Conservation (phyloP, 2,797 vertebrate species). For the Spatula clypeata region DNA sequence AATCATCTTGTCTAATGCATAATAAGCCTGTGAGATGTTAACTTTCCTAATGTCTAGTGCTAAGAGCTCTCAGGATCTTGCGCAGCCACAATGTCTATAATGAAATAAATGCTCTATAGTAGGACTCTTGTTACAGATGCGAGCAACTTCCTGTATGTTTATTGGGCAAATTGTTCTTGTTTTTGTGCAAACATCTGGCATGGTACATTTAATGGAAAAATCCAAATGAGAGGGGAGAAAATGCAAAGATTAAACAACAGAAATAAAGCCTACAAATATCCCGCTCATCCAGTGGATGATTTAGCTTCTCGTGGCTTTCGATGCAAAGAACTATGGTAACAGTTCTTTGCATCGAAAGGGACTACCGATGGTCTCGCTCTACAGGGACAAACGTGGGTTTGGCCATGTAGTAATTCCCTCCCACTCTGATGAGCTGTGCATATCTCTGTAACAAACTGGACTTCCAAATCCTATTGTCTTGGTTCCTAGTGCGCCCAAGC, state of each 20-base stretch:
- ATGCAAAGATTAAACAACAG: background rate
- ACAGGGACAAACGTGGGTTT: constrained; percentile 3
- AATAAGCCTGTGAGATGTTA: background rate
- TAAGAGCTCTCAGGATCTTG: background rate
- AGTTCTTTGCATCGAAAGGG: background rate
- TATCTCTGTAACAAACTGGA: background rate
- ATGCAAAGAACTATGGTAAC: background rate
- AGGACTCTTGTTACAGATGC: background rate
- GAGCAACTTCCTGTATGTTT: background rate
- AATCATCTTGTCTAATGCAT: rapidly evolving
- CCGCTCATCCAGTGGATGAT: constrained; percentile 9
- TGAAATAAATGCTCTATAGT: background rate
- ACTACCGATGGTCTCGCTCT: constrained; percentile 5
- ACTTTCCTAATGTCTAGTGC: background rate
- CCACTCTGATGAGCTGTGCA: background rate
- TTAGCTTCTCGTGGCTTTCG: background rate
- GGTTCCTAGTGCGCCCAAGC: constrained; percentile 3
- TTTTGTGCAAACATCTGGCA: constrained; percentile 13
- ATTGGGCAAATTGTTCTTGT: background rate
- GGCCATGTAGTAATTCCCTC: background rate
- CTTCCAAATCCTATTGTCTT: background rate
- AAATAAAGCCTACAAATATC: background rate
- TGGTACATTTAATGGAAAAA: background rate
- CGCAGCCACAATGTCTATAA: background rate
- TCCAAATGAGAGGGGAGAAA: background rate